phyloP scores from a whole-genome alignment of 2,113 vertebrate genomes.

The Nyctibius bracteatus region DNA sequence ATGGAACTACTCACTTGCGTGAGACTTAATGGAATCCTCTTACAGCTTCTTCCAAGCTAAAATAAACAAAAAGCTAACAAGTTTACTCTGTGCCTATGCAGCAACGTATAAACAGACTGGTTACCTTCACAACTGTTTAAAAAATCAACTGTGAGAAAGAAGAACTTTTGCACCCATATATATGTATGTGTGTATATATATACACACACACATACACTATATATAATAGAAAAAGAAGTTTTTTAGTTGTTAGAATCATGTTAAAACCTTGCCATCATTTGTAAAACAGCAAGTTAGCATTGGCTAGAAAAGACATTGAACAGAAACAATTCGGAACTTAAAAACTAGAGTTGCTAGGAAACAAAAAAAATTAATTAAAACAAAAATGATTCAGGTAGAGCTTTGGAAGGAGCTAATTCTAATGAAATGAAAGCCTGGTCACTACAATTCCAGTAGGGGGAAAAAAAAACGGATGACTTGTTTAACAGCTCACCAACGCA shows the following conservation, averaged over 20 bases:
- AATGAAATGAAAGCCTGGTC: not conserved
- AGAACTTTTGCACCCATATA: not conserved
- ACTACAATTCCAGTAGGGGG: not conserved
- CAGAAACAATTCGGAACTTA: not conserved
- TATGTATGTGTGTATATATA: not conserved
- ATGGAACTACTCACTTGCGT: not conserved
- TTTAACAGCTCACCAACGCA: not conserved
- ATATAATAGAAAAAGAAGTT: not conserved
- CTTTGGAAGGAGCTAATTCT: not conserved
- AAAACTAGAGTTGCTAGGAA: slow-evolving; percentile 8
- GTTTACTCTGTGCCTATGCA: slow-evolving; percentile 45
- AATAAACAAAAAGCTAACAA: slow-evolving; percentile 51
- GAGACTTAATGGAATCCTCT: slow-evolving; percentile 13
- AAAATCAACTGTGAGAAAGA: not conserved
- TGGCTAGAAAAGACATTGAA: not conserved
- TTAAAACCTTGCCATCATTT: not conserved
- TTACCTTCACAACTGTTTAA: slow-evolving; percentile 6
- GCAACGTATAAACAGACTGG: not conserved
- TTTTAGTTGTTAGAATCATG: not conserved
- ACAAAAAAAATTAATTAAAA: not conserved
- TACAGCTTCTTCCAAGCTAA: slow-evolving; percentile 57
- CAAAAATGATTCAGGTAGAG: not conserved
- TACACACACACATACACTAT: not conserved
- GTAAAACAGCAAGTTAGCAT: not conserved
- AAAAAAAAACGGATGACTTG: not conserved